Evolutionary conservation across 2,797 vertebrate species (phyloP), one percentile per base, ranked within the genome.

Genomic region (Darevskia mixta): DNA sequence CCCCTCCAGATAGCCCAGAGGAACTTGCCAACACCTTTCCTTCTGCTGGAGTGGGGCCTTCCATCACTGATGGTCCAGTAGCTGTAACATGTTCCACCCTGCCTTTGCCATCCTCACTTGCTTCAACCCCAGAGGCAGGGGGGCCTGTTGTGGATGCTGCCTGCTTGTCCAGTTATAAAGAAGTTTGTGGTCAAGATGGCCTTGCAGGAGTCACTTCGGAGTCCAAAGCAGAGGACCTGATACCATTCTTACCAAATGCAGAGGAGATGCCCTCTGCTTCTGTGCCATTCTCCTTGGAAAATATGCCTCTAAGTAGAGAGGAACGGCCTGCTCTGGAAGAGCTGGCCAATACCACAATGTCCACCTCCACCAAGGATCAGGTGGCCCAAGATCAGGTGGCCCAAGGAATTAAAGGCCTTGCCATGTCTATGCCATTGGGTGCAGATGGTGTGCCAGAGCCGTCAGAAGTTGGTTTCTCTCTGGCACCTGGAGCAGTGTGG

Each of bases 401-500:
- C 25, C 76, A 83, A 66, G 76, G 27, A 7, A 17, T 43, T 43
- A 45, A 81, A 38, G 72, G 9, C 20, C 67, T 82, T 11, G 55
- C 20, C 29, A 27, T 2, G 2, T 5, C 67, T 92, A 71, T 17
- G 43, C 41, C 72, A n/a, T 41, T 7, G 7, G 61, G 90, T 32
- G 1, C 9, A 1, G 66, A 77, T 0, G 20, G 88, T 88, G 82
- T 87, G 75, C 35, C 86, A 82, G 7, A 86, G 81, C 10, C 83
- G 86, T 86, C 91, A 84, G 88, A 90, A 38, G 25, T 80, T 89
- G 77, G 69, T 71, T 18, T 88, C 81, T 58, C n/a, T 66, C 43
- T 89, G 87, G 83, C 80, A 25, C 88, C 91, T 85, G 90, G 76
- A 79, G 73, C 25, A 23, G n/a, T 58, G 7, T n/a, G 64, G 72